These are phyloP conservation scores for Pyrrhia umbra DNA, from an alignment of 2,888 invertebrate genomes.

Conservation along the genomic window DNA sequence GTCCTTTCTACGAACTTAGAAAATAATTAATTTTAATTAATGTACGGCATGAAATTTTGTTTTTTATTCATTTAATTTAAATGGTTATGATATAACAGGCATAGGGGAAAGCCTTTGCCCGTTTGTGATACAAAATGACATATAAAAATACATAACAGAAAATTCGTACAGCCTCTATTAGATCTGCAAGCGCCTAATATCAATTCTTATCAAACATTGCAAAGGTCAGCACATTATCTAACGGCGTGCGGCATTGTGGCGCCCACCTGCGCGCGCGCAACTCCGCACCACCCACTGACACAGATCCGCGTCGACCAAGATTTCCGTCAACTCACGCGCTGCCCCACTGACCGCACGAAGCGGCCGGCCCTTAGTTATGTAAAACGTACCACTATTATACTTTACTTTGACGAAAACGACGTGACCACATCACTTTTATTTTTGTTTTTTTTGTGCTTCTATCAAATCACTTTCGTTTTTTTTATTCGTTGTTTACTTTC, in stretches of 20 bases:
- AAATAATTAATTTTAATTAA: no score
- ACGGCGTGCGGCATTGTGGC: slow-evolving; percentile 73
- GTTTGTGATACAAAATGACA: no score
- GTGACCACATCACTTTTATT: slow-evolving; percentile 46
- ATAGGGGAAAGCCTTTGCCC: no score
- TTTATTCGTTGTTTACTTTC: slow-evolving; percentile 12
- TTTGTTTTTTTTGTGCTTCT: slow-evolving; percentile 26
- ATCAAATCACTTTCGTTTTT: slow-evolving; percentile 45
- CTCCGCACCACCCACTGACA: slow-evolving; percentile 74
- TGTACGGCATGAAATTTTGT: no score
- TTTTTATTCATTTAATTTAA: no score
- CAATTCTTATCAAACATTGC: slow-evolving; percentile 68
- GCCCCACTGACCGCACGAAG: slow-evolving; percentile 72
- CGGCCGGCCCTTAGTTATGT: slow-evolving; percentile 75
- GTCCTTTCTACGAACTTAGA: no score
- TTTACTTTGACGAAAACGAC: slow-evolving; percentile 49
- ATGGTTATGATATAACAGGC: no score
- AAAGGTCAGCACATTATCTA: slow-evolving; percentile 85
- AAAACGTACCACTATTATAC: slow-evolving; percentile 65
- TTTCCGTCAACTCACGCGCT: slow-evolving; percentile 70
- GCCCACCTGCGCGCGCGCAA: slow-evolving; percentile 60
- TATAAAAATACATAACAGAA: no score
- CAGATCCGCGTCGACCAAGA: slow-evolving; percentile 65
- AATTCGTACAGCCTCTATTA: background rate
- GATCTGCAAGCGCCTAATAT: slow-evolving; percentile 20